Percentiles rank a stretch among this genome's conserved stretches.
Evolutionary conservation across 2,797 vertebrate genomes (phyloP).

Genomic region (Phrynocephalus vlangalii): DNA sequence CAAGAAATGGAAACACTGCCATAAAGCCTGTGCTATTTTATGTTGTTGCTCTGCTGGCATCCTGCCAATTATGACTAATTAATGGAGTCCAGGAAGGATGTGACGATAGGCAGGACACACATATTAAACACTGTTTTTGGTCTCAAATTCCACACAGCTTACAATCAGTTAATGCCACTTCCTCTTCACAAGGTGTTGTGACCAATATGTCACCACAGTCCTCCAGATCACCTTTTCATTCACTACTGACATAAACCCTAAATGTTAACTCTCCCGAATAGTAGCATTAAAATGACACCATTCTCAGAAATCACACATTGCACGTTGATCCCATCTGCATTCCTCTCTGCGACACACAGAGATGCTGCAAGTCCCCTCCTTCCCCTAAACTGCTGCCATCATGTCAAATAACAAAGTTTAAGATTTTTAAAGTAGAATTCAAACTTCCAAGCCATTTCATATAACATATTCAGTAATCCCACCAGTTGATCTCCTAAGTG

Average conservation of each 20-base stretch:
- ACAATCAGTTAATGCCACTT: conserved; percentile 13
- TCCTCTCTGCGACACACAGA: no score
- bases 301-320: background rate
- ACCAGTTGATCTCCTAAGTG: background rate
- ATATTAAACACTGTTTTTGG: background rate
- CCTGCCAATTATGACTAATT: background rate
- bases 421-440: background rate
- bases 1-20: background rate
- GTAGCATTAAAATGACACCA: background rate
- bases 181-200: conserved; percentile 7
- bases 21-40: background rate
- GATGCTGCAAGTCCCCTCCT: no score
- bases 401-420: background rate
- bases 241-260: background rate
- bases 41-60: background rate
- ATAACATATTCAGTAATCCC: background rate
- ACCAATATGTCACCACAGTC: background rate
- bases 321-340: no score
- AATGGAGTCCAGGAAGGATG: conserved; percentile 3
- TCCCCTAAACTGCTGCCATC: background rate
- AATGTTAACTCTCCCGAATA: background rate
- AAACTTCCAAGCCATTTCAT: background rate
- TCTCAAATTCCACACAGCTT: conserved; percentile 2
- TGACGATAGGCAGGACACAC: background rate
- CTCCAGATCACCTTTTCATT: conserved; percentile 10